Evolutionary conservation across 1,140 invertebrate genomes (phyloP), one percentile per base, ranked within the genome.

Genomic region (Zophobas atratus): DNA sequence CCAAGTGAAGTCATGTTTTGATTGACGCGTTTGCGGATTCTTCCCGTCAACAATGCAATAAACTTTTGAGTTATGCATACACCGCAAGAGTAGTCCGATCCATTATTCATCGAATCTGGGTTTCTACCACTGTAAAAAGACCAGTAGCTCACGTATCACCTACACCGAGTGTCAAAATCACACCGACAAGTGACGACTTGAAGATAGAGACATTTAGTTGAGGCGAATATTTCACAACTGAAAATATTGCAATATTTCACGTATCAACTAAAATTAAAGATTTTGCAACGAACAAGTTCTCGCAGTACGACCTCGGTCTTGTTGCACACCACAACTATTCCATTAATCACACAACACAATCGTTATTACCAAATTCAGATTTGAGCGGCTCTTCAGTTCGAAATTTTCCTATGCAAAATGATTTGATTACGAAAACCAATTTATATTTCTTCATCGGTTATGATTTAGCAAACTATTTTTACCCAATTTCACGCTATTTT

Each of bases 231-330:
- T 67, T 67, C 60, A 67, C 39, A 67, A 67, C 39, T 33, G 60
- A 67, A 67, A 67, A 67, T 67, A 67, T 67, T 67, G 60, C 60
- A 67, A 67, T 67, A 67, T 67, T 67, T 67, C 60, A 67, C 60
- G 60, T 67, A 67, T 67, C 60, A 73, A 53, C 49, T 43, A 73
- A 73, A 73, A 73, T 73, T 73, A 73, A 72, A 72, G 49, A 73
- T 73, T 73, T 73, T 73, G 71, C 71, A 73, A 73, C 55, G 55
- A 56, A 73, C 71, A 56, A 73, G 71, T 73, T 73, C 48, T 72
- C 67, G 34, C 51, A n/a, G 46, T 36, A 8, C 49, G 71, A 56
- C 71, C 71, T 73, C 71, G 71, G 71, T 55, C 71, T 56, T 53
- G 55, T 73, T 73, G 39, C 20, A 41, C 55, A 73, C 71, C 55